Evolutionary conservation across 1,140 invertebrate species (phyloP).

Genomic region (Calliopsis andreniformis): DNA sequence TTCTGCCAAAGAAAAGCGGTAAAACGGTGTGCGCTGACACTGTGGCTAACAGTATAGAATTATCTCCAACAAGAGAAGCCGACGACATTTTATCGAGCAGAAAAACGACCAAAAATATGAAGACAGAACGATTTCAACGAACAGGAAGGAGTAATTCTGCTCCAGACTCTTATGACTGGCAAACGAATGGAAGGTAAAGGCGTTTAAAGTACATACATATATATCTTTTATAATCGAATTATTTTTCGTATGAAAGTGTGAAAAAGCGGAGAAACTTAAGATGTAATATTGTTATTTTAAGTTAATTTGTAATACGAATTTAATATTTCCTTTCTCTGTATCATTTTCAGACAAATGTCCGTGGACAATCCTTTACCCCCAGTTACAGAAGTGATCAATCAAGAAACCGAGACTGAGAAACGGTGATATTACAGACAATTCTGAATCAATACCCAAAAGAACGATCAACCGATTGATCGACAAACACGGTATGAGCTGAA

Average conservation of each 20-base stretch:
- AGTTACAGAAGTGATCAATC: conserved; percentile 69
- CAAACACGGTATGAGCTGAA: conserved; percentile 3
- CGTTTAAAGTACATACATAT: background rate
- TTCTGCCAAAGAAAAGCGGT: conserved; percentile 67
- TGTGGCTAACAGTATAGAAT: conserved; percentile 52
- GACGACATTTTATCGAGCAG: conserved; percentile 45
- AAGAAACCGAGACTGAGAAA: conserved; percentile 67
- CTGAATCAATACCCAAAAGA: background rate
- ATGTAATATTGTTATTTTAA: too few relatives aligned
- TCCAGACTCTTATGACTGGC: conserved; percentile 87
- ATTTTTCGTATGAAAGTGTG: too few relatives aligned
- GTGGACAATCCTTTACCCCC: conserved; percentile 69
- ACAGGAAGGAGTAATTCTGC: conserved; percentile 88
- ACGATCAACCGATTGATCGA: background rate
- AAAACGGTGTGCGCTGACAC: conserved; percentile 55
- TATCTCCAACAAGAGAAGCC: conserved; percentile 50
- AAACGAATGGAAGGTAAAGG: conserved; percentile 77
- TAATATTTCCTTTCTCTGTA: too few relatives aligned
- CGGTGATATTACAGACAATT: conserved; percentile 62
- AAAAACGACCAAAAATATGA: conserved; percentile 35
- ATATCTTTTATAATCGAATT: background rate
- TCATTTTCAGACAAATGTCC: conserved; percentile 70
- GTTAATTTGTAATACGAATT: too few relatives aligned
- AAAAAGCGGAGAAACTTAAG: too few relatives aligned
- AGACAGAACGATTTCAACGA: conserved; percentile 73